Base-by-base conservation (phyloP, 2,113 vertebrate species). In the Anhinga anhinga region DNA sequence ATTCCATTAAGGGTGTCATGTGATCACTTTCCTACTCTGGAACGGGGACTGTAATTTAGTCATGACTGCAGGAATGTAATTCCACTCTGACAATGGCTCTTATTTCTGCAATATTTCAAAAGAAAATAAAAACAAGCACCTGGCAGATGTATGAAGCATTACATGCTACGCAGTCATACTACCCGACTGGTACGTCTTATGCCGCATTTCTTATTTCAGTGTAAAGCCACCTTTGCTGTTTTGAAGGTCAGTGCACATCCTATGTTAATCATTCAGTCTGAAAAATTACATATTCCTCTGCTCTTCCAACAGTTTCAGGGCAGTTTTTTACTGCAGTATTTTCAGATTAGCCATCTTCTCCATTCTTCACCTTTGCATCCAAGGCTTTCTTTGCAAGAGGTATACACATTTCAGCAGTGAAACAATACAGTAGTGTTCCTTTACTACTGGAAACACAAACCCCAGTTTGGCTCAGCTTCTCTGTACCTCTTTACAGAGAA, bases 151-250 rank as follows among this genome's bases (percentile, higher is more conserved):
- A 61, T 0, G 1, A 82, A 84, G 29, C 15, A 56, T 12, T 30
- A 22, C 4, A 32, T 4, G 6, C 52, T n/a, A 69, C 0, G 2
- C 4, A 29, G 40, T 14, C 27, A n/a, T 16, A 30, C 13, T 22
- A 21, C 18, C 38, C 0, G 5, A 29, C 34, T n/a, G 34, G 20
- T n/a, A n/a, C 16, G 42, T 80, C 59, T 47, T 76, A 30, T 23
- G 45, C 19, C 4, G 2, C 32, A 42, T 42, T 22, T 77, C 27
- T 27, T 52, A 14, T 29, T 78, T 78, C 22, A 44, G 32, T 36
- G 29, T 4, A 40, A 82, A 86, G 15, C 15, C 21, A 71, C 13
- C 22, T 78, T 34, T 66, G 45, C 17, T 29, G 4, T 26, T 86
- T 38, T 25, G 40, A 88, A 94, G 62, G 67, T 13, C 29, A 50